Base-by-base conservation (phyloP, 2,113 vertebrate species). In the Dromas ardeola region DNA sequence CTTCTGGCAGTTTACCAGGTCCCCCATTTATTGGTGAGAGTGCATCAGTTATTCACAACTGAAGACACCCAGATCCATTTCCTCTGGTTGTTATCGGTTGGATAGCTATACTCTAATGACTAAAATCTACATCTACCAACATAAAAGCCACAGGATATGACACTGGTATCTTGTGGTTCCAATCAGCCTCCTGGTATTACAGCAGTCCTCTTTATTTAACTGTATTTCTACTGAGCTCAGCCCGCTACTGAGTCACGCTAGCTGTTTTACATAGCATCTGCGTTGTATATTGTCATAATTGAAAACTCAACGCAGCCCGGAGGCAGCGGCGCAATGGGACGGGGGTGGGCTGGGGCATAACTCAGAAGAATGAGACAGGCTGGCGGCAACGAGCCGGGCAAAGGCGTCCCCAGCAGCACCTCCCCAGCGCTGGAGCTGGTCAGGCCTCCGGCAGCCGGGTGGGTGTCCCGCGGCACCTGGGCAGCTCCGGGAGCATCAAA, bases 111-210 rank as follows among this genome's bases (percentile, higher is more conserved):
- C 13, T 90, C 47, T 88, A 91, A 95, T 36, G 65, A 43, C 83
- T 93, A 42, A 95, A 96, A 79, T 61, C 92, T 90, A 40, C 73
- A 30, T 94, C 86, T 81, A 59, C 52, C 81, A 65, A 72, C 88
- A 96, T 89, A 93, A 97, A 97, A 95, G 70, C 94, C 65, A 63
- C 91, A 56, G 93, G 96, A 87, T 87, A 81, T 26, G 73, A 79
- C 88, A 92, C 77, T 65, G 43, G 36, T 76, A 72, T 81, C 88
- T 95, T 58, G 81, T 45, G 61, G 77, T 87, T 95, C 88, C 94
- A 76, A 91, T 95, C 93, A 95, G 86, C 94, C 77, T 95, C 81
- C 97, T 84, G 74, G 94, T 85, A 95, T 81, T 85, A 53, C 2
- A 93, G 83, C 25, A 69, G 43, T 38, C 53, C 73, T 86, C 89